Conservation (phyloP, 2,888 invertebrate genomes). For the Automeris io region DNA sequence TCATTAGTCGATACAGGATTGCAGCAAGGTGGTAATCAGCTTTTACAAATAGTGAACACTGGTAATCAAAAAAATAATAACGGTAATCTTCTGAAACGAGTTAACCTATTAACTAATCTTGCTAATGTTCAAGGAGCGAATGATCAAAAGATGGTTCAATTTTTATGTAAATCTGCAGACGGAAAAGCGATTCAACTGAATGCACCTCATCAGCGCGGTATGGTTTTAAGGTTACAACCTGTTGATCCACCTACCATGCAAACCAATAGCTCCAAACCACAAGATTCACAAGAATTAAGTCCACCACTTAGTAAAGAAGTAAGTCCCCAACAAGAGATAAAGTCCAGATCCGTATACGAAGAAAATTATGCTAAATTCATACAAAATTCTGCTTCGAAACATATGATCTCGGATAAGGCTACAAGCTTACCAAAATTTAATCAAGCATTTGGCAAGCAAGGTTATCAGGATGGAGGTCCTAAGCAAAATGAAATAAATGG, state of each 20-base stretch:
- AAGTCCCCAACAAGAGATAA: constrained; percentile 55
- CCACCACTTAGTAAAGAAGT: constrained; percentile 35
- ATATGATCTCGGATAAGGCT: constrained; percentile 51
- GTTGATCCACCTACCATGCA: constrained; percentile 53
- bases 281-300: constrained; percentile 44
- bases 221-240: constrained; percentile 67
- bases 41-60: constrained; percentile 69
- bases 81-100: constrained; percentile 60
- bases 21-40: constrained; percentile 66
- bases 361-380: constrained; percentile 76
- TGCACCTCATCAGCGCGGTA: constrained; percentile 70
- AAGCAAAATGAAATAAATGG: constrained; percentile 43
- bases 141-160: constrained; percentile 77
- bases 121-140: constrained; percentile 64
- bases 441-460: constrained; percentile 86
- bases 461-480: constrained; percentile 70
- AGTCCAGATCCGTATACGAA: constrained; percentile 71
- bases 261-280: constrained; percentile 29
- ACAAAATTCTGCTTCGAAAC: constrained; percentile 56
- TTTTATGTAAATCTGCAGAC: constrained; percentile 80
- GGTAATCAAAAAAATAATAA: constrained; percentile 54
- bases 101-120: constrained; percentile 67
- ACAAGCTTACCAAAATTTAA: constrained; percentile 84
- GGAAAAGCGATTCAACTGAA: constrained; percentile 77
- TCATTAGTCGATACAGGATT: constrained; percentile 62